Evolutionary conservation across 2,113 vertebrate genomes (phyloP), one percentile per base, ranked within the genome.

Genomic region (Mesembrinibis cayennensis): DNA sequence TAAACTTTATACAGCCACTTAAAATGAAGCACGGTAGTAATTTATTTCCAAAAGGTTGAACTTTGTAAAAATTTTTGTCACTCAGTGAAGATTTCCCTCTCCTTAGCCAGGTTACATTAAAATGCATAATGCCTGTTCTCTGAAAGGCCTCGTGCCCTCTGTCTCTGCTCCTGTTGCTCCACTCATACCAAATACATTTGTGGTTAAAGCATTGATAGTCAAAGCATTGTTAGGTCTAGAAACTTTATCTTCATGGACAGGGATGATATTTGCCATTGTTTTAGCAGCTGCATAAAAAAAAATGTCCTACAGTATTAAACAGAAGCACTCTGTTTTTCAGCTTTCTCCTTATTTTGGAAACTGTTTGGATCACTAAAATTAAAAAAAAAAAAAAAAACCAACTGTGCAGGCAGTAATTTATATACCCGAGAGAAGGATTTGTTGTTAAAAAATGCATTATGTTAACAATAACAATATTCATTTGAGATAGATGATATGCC

Each of bases 241-340:
- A 87, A 58, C 16, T 73, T 73, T 23, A 30, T 91, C 52, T 88
- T 90, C 47, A 13, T 44, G 45, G 21, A 30, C 32, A 89, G 47
- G 26, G 55, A 78, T 91, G 59, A 38, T 95, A 89, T 82, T 94
- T 92, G 42, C 45, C 50, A 66, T 85, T 95, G 77, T 91, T 91
- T 71, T 78, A 93, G 56, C 72, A 91, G 82, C 80, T 92, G 81
- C 38, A 62, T 73, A 29, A 36, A 81, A 92, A 92, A 38, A 65
- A 89, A 40, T 32, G 29, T 87, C 30, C 65, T 72, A 29, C 76
- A 85, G 58, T 76, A 53, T 92, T 88, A 74, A 96, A 89, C 67
- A 86, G 90, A 95, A 89, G 52, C 38, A 71, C 42, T 95, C 61
- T 95, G 81, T 96, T 96, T 95, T 90, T 73, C 96, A 87, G 77